phyloP scores from a whole-genome alignment of 2,888 invertebrate genomes.

The Thecophora atra region DNA sequence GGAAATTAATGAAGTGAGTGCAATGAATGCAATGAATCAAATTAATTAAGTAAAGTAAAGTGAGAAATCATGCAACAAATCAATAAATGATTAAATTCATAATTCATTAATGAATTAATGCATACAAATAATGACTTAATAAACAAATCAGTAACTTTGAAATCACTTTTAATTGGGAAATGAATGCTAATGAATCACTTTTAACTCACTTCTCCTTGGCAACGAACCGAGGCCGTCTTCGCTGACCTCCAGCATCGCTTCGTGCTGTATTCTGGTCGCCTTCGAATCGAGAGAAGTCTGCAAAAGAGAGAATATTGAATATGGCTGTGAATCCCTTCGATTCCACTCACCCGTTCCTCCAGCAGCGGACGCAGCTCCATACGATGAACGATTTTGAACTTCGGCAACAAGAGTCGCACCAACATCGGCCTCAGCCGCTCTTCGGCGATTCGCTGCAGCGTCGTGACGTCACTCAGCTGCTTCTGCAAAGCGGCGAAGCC shows the following conservation, averaged over 20 bases:
- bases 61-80: too few species aligned
- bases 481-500: slow-evolving; percentile 42
- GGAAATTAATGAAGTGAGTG: too few species aligned
- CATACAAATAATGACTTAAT: too few species aligned
- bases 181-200: too few species aligned
- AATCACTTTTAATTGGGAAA: not conserved
- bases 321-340: too few species aligned
- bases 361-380: slow-evolving; percentile 40
- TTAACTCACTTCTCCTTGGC: slow-evolving; percentile 45
- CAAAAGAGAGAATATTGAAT: not conserved
- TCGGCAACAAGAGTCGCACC: slow-evolving; percentile 46
- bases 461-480: slow-evolving; percentile 36
- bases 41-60: too few species aligned
- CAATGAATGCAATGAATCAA: not conserved
- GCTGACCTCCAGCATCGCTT: slow-evolving; percentile 44
- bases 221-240: slow-evolving; percentile 48
- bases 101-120: too few species aligned
- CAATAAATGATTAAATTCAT: too few species aligned
- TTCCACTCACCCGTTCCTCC: slow-evolving; percentile 41
- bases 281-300: slow-evolving; percentile 4
- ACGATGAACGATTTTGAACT: slow-evolving; percentile 43
- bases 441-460: slow-evolving; percentile 37
- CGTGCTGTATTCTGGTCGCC: slow-evolving; percentile 36
- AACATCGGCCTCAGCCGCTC: slow-evolving; percentile 38
- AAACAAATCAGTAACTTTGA: not conserved